These are phyloP conservation scores for Holocentrus rufus DNA, from an alignment of 2,797 vertebrate species.

Conservation along the genomic window DNA sequence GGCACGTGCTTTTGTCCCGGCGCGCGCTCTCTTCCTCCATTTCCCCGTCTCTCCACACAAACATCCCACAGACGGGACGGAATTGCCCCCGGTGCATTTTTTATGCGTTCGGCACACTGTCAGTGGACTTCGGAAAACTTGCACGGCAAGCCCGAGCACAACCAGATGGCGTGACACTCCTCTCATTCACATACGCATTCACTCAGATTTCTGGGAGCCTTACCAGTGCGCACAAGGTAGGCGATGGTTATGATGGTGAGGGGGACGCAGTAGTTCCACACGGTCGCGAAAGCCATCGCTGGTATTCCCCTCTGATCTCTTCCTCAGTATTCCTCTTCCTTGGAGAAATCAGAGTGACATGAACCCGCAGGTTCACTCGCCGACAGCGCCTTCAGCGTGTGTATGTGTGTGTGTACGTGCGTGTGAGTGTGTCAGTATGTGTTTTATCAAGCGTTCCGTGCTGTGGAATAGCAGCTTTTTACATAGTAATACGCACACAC, in stretches of 20 bases:
- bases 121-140: conserved; percentile 57
- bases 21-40: conserved; percentile 5
- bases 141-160: conserved; percentile 32
- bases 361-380: conserved; percentile 79
- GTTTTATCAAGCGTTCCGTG: conserved; percentile 50
- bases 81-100: conserved; percentile 14
- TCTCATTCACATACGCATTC: conserved; percentile 53
- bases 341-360: conserved; percentile 72
- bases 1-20: conserved; percentile 49
- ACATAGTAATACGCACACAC: conserved; percentile 61
- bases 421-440: conserved; percentile 40
- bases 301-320: conserved; percentile 67
- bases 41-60: not conserved
- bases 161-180: conserved; percentile 26
- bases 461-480: conserved; percentile 55
- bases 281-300: conserved; percentile 75
- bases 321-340: conserved; percentile 75
- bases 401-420: conserved; percentile 18
- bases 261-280: conserved; percentile 83
- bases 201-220: conserved; percentile 44
- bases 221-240: conserved; percentile 79
- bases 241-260: conserved; percentile 71
- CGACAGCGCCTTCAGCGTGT: conserved; percentile 62
- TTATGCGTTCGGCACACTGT: conserved; percentile 5
- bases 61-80: conserved; percentile 7